Evolutionary conservation across 2,797 vertebrate genomes (phyloP), one percentile per base, ranked within the genome.

Genomic region (Poeciliopsis turneri): DNA sequence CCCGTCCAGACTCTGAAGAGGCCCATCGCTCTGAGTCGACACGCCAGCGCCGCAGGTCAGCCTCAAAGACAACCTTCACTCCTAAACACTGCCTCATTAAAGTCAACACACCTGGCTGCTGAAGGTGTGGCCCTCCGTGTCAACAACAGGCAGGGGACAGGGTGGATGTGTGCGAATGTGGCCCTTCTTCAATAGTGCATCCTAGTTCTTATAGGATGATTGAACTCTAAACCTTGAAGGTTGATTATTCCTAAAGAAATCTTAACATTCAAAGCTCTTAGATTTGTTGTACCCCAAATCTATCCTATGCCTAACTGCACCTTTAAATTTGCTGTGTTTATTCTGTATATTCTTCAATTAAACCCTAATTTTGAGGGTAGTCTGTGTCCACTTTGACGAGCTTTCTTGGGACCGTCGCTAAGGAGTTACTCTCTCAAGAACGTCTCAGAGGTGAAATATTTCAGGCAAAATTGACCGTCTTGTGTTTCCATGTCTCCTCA

Each of bases 1-100:
- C n/a, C 96, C 0, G 91, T 90, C 39, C 89, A 93, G 72, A 98
- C 97, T 0, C 93, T 99, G 80, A 98, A 96, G 90, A 96, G 97
- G 0, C 98, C 98, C 33, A 97, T 97, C 4, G 95, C 96, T 33
- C 95, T 99, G 82, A 98, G 97, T 92, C 96, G 98, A 39, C 97
- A 99, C 2, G 96, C 97, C 92, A 99, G 98, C 0, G 97, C 97
- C 0, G 96, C 97, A 0, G 96, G 94, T 95, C 53, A 3, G 82
- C 25, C 2, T 57, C 30, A 3, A 0, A 72, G 33, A 36, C 36
- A 3, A 25, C 0, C 8, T 39, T 33, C 16, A 4, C n/a, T n/a
- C 15, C 0, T 6, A 30, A 20, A 45, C 74, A 36, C 28, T 30
- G 0, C 16, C 57, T 12, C 7, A 61, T 13, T 72, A 0, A 7